phyloP scores from a whole-genome alignment of 2,797 vertebrate species.

The Bradypodion ventrale region DNA sequence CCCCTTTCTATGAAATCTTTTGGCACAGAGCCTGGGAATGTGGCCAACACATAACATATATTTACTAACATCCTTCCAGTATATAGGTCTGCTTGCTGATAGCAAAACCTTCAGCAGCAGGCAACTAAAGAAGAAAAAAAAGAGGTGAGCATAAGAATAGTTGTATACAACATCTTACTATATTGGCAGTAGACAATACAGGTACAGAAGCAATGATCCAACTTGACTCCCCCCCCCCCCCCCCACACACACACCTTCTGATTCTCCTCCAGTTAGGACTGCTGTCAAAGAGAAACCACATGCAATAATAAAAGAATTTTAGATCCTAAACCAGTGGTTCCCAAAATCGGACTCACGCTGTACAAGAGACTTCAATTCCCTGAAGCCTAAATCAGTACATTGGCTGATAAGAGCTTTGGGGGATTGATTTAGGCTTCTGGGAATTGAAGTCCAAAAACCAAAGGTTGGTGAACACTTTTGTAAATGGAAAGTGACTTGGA shows the following conservation, averaged over 20 bases:
- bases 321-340: not conserved
- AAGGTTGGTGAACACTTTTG: too few species aligned
- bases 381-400: too few species aligned
- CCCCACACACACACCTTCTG: too few species aligned
- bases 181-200: not conserved
- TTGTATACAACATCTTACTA: not conserved
- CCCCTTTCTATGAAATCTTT: conserved; percentile 55
- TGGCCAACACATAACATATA: conserved; percentile 20
- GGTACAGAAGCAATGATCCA: not conserved
- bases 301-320: not conserved
- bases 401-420: too few species aligned
- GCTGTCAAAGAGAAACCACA: not conserved
- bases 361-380: too few species aligned
- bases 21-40: conserved; percentile 43
- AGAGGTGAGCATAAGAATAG: not conserved
- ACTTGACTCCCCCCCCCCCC: not conserved
- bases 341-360: too few species aligned
- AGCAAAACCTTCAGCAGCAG: not conserved
- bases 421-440: too few species aligned
- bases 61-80: not conserved
- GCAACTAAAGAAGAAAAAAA: not conserved
- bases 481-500: too few species aligned
- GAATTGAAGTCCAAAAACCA: too few species aligned
- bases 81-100: not conserved
- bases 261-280: not conserved